A percentile compares a stretch with the other conserved stretches of the same genome.
These are phyloP conservation scores for Calameuta idolon DNA, from an alignment of 2,888 invertebrate genomes.

Conservation along the genomic window DNA sequence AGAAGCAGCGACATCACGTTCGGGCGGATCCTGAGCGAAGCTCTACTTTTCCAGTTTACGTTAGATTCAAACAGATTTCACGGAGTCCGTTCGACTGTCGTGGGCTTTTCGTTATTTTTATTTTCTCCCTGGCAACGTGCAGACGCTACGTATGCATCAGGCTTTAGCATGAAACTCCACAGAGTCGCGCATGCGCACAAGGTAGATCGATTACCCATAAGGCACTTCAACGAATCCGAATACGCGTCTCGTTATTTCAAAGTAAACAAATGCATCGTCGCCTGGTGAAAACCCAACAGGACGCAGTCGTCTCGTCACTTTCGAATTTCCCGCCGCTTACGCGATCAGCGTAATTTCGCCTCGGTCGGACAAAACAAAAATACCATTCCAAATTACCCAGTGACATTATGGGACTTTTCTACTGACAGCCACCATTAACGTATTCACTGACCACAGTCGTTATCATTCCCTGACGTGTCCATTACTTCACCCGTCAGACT, in stretches of 20 bases:
- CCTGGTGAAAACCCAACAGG: accelerated
- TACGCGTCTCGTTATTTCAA: neutral
- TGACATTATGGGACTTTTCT: no score
- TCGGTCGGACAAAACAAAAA: no score
- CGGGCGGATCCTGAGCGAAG: neutral
- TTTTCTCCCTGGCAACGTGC: neutral
- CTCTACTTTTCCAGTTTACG: neutral
- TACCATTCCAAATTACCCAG: no score
- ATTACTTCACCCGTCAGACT: no score
- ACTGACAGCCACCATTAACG: no score
- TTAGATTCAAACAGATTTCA: neutral
- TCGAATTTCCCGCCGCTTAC: neutral
- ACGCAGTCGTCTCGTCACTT: neutral
- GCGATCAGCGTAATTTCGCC: neutral
- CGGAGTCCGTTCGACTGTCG: neutral
- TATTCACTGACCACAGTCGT: no score
- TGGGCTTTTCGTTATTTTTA: neutral
- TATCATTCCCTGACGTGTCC: no score
- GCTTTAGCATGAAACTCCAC: no score
- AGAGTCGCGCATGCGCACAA: no score
- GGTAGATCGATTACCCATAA: no score
- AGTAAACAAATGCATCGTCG: neutral
- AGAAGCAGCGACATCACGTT: neutral
- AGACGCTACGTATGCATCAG: neutral
- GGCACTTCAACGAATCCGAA: neutral